Percentiles rank a stretch among this genome's conserved stretches.
Evolutionary conservation across 2,888 invertebrate species (phyloP).

Genomic region (Patella caerulea): DNA sequence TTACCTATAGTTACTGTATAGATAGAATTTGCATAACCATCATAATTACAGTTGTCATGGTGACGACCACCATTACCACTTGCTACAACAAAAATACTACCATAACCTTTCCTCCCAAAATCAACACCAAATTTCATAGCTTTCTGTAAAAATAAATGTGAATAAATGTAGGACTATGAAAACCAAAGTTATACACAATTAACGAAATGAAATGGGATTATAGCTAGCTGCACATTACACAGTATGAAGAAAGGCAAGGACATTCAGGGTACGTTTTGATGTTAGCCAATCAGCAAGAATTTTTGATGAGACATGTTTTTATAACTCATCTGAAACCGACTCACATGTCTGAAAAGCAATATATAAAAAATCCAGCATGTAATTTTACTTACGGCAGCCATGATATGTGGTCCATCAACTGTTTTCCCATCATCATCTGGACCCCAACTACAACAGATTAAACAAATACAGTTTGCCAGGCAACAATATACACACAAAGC

Average conservation of each 20-base stretch:
- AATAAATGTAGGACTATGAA: too few relatives aligned
- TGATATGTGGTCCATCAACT: conserved; percentile 71
- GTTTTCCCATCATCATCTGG: conserved; percentile 72
- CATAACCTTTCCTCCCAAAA: conserved; percentile 69
- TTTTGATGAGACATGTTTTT: too few relatives aligned
- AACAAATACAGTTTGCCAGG: too few relatives aligned
- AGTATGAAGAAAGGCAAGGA: too few relatives aligned
- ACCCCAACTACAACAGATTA: conserved; percentile 67
- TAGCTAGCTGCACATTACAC: too few relatives aligned
- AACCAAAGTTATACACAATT: too few relatives aligned
- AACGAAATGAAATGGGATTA: too few relatives aligned
- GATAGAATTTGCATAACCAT: conserved; percentile 73
- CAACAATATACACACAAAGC: too few relatives aligned
- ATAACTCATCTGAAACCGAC: too few relatives aligned
- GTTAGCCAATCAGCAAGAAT: too few relatives aligned
- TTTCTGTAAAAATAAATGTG: conserved; percentile 36
- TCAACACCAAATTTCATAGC: conserved; percentile 70
- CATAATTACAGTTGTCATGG: conserved; percentile 73
- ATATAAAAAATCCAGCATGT: neutral
- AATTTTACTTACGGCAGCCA: conserved; percentile 61
- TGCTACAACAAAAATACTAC: conserved; percentile 72
- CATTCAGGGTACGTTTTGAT: too few relatives aligned
- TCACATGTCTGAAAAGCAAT: too few relatives aligned
- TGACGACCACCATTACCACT: conserved; percentile 71
- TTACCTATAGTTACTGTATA: conserved; percentile 71